phyloP scores from a whole-genome alignment of 2,888 invertebrate genomes.

The Hanleya hanleyi region DNA sequence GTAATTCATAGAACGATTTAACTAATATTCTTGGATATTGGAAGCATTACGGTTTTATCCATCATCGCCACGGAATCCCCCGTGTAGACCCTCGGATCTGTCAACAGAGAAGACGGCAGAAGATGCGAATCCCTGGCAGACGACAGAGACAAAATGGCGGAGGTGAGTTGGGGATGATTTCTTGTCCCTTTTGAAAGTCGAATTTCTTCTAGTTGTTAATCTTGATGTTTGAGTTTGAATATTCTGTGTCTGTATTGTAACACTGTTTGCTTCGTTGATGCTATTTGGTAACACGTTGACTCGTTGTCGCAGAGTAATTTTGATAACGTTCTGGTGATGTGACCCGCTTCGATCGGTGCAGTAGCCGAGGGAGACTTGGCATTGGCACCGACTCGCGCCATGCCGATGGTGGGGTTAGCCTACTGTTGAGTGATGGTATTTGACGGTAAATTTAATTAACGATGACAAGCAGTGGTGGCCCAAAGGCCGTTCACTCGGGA shows the following conservation, averaged over 20 bases:
- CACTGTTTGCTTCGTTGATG: neutral
- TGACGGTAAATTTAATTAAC: slow-evolving; percentile 11
- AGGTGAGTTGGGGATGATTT: neutral
- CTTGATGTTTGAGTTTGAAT: too few relatives aligned
- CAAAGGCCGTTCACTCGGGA: neutral
- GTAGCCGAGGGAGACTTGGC: neutral
- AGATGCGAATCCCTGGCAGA: neutral
- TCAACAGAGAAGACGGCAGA: slow-evolving; percentile 5
- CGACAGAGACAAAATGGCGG: slow-evolving; percentile 12
- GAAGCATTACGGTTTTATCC: too few relatives aligned
- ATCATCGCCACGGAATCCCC: too few relatives aligned
- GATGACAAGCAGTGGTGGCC: neutral
- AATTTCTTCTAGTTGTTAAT: too few relatives aligned
- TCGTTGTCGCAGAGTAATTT: neutral
- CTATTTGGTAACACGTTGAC: neutral
- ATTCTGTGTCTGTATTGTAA: neutral
- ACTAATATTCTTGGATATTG: too few relatives aligned
- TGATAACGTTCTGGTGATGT: neutral
- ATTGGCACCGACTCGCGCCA: neutral
- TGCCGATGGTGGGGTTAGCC: neutral
- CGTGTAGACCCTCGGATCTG: slow-evolving; percentile 5
- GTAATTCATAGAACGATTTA: too few relatives aligned
- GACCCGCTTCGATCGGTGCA: slow-evolving; percentile 1
- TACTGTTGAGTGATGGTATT: slow-evolving; percentile 9
- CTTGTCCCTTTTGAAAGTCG: neutral